Evolutionary conservation across 53 echinoderm and acorn worm genomes (phyloP), one percentile per base, ranked within the genome.

Genomic region (Apostichopus leukothele): DNA sequence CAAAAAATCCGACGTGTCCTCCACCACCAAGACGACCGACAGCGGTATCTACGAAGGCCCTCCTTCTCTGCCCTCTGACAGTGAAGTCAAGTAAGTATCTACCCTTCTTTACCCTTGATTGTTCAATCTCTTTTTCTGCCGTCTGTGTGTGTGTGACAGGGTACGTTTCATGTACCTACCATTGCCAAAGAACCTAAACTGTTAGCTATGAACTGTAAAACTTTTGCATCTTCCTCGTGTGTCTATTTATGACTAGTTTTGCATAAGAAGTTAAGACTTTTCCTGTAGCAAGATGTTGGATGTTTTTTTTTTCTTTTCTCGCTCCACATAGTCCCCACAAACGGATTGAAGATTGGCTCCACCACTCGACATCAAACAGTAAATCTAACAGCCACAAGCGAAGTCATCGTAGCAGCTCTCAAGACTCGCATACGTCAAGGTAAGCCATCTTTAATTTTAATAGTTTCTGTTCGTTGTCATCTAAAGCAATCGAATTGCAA

Each of bases 31-130:
- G 90, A 95, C 99, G 54, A 98, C 99, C 53, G 99, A 98, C 61
- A 98, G 99, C 60, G 99, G 99, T 6, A 98, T 98, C 26, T 98
- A 91, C 83, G 99, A 98, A 59, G 99, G 99, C 16, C 91, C 97
- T 13, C 94, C 95, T 14, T 98, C 99, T 19, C 86, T 98, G 23
- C 99, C 99, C 53, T 98, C 99, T 7, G 99, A 98, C 83, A 74
- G 87, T 14, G 87, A 86, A 74, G 53, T 74, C 51, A 73, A 86
- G 87, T 86, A 86, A 1, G 87, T 73, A 39, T 39, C 39, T 39
- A 39, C 39, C 0, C 39, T 39, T 39, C 3, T 39, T 39, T 39
- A 39, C 39, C 39, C 3, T 39, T 3, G 39, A 39, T 39, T 39
- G 39, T 39, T 39, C 39, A 39, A 39, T 39, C 39, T 3, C 3